phyloP scores from a whole-genome alignment of 1,140 invertebrate species.

The Pomacea maculata region DNA sequence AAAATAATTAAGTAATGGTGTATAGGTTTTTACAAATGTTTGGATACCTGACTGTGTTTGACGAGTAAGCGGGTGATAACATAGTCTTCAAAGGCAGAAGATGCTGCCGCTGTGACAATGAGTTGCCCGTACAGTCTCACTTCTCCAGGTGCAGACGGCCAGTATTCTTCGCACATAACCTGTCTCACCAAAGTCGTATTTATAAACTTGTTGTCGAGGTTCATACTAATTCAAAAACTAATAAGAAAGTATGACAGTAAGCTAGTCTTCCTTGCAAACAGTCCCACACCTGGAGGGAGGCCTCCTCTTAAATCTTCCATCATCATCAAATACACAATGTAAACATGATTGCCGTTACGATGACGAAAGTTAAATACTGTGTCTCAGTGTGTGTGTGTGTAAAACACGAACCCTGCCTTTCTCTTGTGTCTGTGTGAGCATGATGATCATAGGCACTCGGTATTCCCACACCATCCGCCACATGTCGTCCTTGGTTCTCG shows the following conservation, averaged over 20 bases:
- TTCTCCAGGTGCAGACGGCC: constrained; percentile 61
- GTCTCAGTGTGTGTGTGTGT: too few species aligned
- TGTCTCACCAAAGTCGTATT: constrained; percentile 39
- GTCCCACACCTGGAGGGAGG: too few species aligned
- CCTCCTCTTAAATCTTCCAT: too few species aligned
- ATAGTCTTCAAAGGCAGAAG: constrained; percentile 29
- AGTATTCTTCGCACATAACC: constrained; percentile 74
- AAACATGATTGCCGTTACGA: too few species aligned
- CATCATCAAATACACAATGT: too few species aligned
- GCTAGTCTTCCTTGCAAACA: too few species aligned
- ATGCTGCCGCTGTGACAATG: constrained; percentile 10
- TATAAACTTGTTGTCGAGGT: neutral
- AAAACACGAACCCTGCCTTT: constrained; percentile 16
- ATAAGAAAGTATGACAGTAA: too few species aligned
- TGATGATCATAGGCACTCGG: constrained; percentile 92
- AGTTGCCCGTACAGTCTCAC: constrained; percentile 22
- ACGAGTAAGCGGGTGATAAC: constrained; percentile 25
- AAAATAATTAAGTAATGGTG: too few species aligned
- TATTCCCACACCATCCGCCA: constrained; percentile 99
- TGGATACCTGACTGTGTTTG: neutral
- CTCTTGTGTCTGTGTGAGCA: constrained; percentile 78
- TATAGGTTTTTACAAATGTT: too few species aligned
- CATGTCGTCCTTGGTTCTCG: constrained; percentile 95
- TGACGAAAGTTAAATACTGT: too few species aligned
- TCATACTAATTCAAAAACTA: neutral